Percentiles rank a stretch among this genome's conserved stretches.
phyloP scores from a whole-genome alignment of 1,140 invertebrate genomes.

The Rhagoletis zephyria region DNA sequence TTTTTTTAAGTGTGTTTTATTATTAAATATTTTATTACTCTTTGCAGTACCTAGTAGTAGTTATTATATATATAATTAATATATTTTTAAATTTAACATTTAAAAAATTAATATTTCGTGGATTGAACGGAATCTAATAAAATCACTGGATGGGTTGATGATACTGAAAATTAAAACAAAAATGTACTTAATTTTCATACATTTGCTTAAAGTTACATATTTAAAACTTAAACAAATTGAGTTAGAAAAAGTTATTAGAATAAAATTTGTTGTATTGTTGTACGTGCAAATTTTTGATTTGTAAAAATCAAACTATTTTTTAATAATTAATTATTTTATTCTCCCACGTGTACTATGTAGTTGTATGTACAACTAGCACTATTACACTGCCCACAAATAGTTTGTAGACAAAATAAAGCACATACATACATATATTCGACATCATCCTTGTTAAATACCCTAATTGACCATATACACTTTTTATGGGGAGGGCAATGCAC shows the following conservation, averaged over 20 bases:
- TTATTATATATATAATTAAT: slow-evolving; percentile 18
- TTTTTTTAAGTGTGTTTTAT: slow-evolving; percentile 25
- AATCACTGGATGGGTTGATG: slow-evolving; percentile 36
- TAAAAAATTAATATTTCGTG: slow-evolving; percentile 12
- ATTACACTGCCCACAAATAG: not conserved
- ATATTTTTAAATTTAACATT: slow-evolving; percentile 43
- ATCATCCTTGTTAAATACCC: too few species aligned
- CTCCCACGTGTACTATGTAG: not conserved
- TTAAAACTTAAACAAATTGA: not conserved
- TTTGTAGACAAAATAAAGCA: not conserved
- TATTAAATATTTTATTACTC: slow-evolving; percentile 48
- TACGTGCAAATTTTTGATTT: slow-evolving; percentile 19
- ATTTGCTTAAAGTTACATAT: not conserved
- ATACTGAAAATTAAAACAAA: slow-evolving; percentile 3
- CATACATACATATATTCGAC: not conserved
- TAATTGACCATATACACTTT: too few species aligned
- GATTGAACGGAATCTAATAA: not conserved
- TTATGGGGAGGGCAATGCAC: too few species aligned
- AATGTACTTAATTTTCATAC: not conserved
- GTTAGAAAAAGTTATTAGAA: not conserved
- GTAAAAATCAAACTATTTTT: slow-evolving; percentile 18
- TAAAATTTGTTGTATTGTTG: not conserved
- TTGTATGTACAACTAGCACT: not conserved
- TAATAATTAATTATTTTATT: not conserved
- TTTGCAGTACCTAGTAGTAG: slow-evolving; percentile 24